Evolutionary conservation across 2,888 invertebrate species (phyloP).

Genomic region (Brachynemurus nebulosus): DNA sequence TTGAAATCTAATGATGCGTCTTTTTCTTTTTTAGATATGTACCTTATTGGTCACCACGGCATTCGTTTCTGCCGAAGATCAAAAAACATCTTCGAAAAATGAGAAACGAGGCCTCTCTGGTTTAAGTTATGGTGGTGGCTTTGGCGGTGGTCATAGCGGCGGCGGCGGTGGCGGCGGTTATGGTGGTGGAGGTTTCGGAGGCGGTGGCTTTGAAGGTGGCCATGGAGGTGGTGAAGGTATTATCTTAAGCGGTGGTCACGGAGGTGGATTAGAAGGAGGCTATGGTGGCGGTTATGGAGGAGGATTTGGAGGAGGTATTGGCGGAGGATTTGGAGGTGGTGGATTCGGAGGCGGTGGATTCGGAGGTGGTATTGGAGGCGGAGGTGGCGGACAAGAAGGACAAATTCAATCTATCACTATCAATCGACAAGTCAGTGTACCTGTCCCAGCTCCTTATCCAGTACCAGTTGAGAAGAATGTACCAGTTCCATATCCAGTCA

Average conservation of each 20-base stretch:
- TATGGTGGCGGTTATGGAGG: slow-evolving; percentile 6
- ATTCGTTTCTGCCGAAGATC: slow-evolving; percentile 25
- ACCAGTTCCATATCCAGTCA: slow-evolving; percentile 34
- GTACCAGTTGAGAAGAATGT: slow-evolving; percentile 29
- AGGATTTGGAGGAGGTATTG: slow-evolving; percentile 11
- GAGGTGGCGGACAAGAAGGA: no score
- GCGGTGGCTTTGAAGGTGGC: slow-evolving; percentile 12
- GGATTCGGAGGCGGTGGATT: slow-evolving; percentile 11
- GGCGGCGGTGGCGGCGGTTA: slow-evolving; percentile 22
- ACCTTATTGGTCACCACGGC: slow-evolving; percentile 31
- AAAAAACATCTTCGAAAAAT: slow-evolving; percentile 9
- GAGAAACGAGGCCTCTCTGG: slow-evolving; percentile 2
- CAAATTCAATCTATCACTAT: slow-evolving; percentile 31
- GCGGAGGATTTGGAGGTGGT: slow-evolving; percentile 10
- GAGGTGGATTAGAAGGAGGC: no score
- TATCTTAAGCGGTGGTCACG: no score
- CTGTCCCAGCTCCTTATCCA: slow-evolving; percentile 33
- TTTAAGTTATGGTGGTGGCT: slow-evolving; percentile 11
- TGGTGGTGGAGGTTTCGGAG: slow-evolving; percentile 16
- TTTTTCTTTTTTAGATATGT: no score
- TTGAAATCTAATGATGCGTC: no score
- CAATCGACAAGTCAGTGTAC: slow-evolving; percentile 35
- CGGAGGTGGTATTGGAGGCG: slow-evolving; percentile 9
- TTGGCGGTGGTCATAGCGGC: slow-evolving; percentile 17
- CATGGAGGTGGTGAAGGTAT: not conserved